These are phyloP conservation scores for Tyria jacobaeae DNA, from an alignment of 2,888 invertebrate species.

Conservation along the genomic window DNA sequence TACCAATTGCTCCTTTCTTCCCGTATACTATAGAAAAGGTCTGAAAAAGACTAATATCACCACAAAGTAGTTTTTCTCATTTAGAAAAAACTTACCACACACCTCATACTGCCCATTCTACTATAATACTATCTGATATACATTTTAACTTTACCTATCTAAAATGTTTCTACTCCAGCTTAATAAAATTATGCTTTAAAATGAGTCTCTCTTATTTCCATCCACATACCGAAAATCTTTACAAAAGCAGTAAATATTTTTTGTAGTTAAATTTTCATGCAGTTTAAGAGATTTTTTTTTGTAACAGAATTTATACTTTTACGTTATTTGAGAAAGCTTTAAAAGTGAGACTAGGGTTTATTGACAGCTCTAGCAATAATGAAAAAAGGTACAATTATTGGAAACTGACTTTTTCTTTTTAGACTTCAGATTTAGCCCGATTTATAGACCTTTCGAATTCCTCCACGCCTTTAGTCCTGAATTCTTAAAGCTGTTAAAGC, in stretches of 20 bases:
- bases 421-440: conserved; percentile 8
- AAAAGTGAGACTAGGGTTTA: conserved; percentile 11
- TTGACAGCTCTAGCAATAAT: conserved; percentile 20
- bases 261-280: too few relatives aligned
- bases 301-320: not conserved
- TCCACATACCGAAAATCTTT: not conserved
- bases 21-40: too few relatives aligned
- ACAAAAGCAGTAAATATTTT: too few relatives aligned
- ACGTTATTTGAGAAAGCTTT: not conserved
- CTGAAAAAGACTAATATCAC: too few relatives aligned
- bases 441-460: conserved; percentile 7
- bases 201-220: not conserved
- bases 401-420: conserved; percentile 14
- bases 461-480: conserved; percentile 3
- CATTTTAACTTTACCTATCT: not conserved
- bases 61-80: not conserved
- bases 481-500: not conserved
- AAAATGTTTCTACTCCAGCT: not conserved
- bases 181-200: not conserved
- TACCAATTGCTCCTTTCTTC: too few relatives aligned
- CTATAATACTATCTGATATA: too few relatives aligned
- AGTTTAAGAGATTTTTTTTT: too few relatives aligned
- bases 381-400: conserved; percentile 23
- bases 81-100: too few relatives aligned
- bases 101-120: too few relatives aligned